Base-by-base conservation (phyloP, 2,888 invertebrate genomes). In the Macropis europaea region DNA sequence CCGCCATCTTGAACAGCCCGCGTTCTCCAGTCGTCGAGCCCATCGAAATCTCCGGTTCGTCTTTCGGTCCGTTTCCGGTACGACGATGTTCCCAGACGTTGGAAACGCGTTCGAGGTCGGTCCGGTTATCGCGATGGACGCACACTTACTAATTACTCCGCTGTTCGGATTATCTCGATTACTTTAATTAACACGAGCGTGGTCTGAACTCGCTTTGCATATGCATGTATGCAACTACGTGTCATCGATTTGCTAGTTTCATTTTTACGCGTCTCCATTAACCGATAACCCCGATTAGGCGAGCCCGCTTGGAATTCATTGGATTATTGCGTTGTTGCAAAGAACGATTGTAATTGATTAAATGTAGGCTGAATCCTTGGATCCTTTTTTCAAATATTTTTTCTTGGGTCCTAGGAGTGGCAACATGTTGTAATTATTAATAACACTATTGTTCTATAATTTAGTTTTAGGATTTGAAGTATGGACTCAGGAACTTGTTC, bases 151-250 rank as follows among this genome's bases (percentile, higher is more conserved):
- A 82, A 84, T 84, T 82, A 79, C 67, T 54, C 52, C 57, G 62
- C 62, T 63, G 62, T 63, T 56, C 52, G 64, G 64, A 63, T 63
- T 80, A 77, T 84, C 82, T 77, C 81, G 80, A 82, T 81, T 80
- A 82, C 66, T 82, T 76, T 73, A 82, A 84, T 84, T 81, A 83
- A 73, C 76, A 32, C 30, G 42, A 40, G 13, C 19, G 43, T n/a
- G 43, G 62, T 59, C 43, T 28, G 5, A 34, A 30, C 30, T 36
- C 26, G 43, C 24, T 62, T 42, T 53, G 62, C 63, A 63, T 64
- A 57, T 60, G 60, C 45, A 53, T 43, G 47, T n/a, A 47, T 9
- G n/a, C 32, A 26, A 63, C 32, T 1, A 9, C 57, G 53, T 59
- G 76, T 76, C 69, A 53, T 42, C 66, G 71, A 80, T 78, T 80